Evolutionary conservation across 1,140 invertebrate genomes (phyloP).

Genomic region (Sinella curviseta): DNA sequence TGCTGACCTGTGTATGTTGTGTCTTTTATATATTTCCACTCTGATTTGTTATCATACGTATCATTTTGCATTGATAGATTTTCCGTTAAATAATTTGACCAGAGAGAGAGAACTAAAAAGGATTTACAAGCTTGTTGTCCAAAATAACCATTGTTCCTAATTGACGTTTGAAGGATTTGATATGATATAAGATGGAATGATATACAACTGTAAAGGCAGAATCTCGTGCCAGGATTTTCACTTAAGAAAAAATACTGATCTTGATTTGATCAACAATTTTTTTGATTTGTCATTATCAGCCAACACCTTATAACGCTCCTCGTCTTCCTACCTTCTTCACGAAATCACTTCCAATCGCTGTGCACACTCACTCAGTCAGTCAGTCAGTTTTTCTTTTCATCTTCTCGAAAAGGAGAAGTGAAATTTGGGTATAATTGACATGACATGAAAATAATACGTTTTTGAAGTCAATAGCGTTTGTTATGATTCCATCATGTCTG

Average conservation of each 20-base stretch:
- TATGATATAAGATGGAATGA: background rate
- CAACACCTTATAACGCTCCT: background rate
- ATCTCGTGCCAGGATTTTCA: conserved; percentile 15
- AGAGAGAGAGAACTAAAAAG: too few species aligned
- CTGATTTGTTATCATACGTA: too few species aligned
- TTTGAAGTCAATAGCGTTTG: background rate
- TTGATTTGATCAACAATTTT: conserved; percentile 7
- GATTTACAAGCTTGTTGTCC: too few species aligned
- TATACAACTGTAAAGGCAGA: too few species aligned
- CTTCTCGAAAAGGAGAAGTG: background rate
- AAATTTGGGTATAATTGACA: conserved; percentile 14
- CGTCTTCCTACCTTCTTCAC: background rate
- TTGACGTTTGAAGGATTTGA: background rate
- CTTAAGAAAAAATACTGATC: conserved; percentile 1
- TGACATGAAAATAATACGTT: background rate
- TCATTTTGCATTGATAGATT: too few species aligned
- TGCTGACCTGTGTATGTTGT: too few species aligned
- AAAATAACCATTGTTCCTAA: background rate
- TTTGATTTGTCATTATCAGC: conserved; percentile 14
- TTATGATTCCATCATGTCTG: conserved; percentile 17
- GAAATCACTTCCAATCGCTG: too few species aligned
- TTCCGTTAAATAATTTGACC: too few species aligned
- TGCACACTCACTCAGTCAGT: background rate
- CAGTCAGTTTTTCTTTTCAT: background rate
- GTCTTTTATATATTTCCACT: too few species aligned